A percentile compares a stretch with the other conserved stretches of the same genome.
phyloP scores from a whole-genome alignment of 2,888 invertebrate species.

The Papilio protenor region DNA sequence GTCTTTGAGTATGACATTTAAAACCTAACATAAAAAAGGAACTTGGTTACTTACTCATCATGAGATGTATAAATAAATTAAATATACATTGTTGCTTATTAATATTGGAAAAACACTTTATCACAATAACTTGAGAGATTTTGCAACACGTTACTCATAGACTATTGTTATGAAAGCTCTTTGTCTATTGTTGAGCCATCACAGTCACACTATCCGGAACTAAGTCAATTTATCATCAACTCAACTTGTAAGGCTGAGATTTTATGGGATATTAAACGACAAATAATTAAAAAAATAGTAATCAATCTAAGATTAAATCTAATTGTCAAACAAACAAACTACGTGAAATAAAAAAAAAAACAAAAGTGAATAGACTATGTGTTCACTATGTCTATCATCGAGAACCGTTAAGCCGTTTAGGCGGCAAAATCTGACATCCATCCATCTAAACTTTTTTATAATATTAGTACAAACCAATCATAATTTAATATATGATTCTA shows the following conservation, averaged over 20 bases:
- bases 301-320: too few species aligned
- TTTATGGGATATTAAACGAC: not conserved
- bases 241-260: not conserved
- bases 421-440: too few species aligned
- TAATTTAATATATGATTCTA: not conserved
- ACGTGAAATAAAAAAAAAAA: too few species aligned
- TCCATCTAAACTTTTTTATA: too few species aligned
- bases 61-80: not conserved
- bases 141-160: constrained; percentile 15
- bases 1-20: too few species aligned
- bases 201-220: constrained; percentile 18
- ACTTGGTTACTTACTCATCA: not conserved
- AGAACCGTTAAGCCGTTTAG: too few species aligned
- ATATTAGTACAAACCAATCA: too few species aligned
- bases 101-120: not conserved
- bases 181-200: constrained; percentile 10
- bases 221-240: not conserved
- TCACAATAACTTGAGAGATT: not conserved
- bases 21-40: too few species aligned
- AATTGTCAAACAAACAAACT: too few species aligned
- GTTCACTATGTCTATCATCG: too few species aligned
- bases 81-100: not conserved
- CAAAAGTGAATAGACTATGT: too few species aligned
- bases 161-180: not conserved
- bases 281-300: too few species aligned